Conservation (phyloP, 2,797 vertebrate species). For the Lepus oiostolus region DNA sequence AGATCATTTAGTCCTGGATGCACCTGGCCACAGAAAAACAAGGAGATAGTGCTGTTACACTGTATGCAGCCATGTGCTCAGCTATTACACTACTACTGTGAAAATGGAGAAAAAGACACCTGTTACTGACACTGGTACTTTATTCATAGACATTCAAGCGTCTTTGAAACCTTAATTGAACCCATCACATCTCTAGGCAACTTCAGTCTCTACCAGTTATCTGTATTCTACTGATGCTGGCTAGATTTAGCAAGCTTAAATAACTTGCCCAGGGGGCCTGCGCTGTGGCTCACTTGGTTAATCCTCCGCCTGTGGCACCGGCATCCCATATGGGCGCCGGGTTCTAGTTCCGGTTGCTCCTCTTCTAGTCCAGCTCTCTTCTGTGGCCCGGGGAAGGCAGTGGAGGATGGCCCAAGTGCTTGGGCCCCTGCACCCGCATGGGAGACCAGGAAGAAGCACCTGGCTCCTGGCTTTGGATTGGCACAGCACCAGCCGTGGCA, state of each 20-base stretch:
- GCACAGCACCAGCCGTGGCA: too few species aligned
- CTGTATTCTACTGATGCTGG: background rate
- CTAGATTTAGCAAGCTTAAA: background rate
- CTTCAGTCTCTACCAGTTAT: background rate
- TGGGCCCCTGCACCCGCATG: too few species aligned
- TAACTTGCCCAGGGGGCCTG: background rate
- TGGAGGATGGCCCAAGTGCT: too few species aligned
- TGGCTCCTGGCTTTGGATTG: too few species aligned
- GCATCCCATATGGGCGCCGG: too few species aligned
- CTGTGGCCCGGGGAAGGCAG: too few species aligned
- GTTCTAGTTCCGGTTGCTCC: too few species aligned
- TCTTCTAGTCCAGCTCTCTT: too few species aligned
- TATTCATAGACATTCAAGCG: background rate
- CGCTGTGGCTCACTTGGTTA: too few species aligned
- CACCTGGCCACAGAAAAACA: background rate
- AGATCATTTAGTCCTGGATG: background rate
- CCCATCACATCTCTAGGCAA: background rate
- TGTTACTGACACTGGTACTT: background rate
- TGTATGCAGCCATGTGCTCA: background rate
- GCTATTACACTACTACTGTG: background rate
- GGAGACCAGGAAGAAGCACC: too few species aligned
- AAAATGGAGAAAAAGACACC: background rate
- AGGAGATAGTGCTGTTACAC: background rate
- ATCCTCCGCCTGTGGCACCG: too few species aligned
- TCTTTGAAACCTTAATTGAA: conserved; percentile 52